phyloP scores from a whole-genome alignment of 2,797 vertebrate species.

The Streptopelia turtur region DNA sequence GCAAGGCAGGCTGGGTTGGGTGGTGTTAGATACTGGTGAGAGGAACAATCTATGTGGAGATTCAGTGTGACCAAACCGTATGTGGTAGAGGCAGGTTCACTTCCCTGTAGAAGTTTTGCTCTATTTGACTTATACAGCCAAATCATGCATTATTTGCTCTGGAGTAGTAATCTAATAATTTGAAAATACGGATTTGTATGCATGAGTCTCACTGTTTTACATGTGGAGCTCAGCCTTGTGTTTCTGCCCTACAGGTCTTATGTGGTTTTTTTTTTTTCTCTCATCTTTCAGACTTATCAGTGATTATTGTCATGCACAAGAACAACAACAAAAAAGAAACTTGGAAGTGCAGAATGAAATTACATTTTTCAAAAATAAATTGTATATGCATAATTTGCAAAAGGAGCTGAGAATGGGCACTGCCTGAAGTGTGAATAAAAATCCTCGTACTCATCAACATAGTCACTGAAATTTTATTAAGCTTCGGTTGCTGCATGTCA shows the following conservation, averaged over 20 bases:
- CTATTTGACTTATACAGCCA: background rate
- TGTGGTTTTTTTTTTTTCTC: background rate
- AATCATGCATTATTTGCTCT: background rate
- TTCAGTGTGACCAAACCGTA: background rate
- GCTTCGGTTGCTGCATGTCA: background rate
- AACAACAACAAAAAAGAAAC: background rate
- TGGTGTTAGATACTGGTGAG: background rate
- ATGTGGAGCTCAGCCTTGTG: background rate
- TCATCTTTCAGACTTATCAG: background rate
- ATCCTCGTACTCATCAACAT: background rate
- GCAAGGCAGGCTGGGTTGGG: background rate
- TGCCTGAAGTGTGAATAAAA: constrained; percentile 43
- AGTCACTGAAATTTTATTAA: constrained; percentile 46
- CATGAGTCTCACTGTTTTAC: background rate
- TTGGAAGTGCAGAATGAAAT: constrained; percentile 5
- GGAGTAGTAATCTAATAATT: background rate
- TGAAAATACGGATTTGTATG: background rate
- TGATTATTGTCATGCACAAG: background rate
- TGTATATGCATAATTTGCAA: constrained; percentile 17
- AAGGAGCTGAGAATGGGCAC: background rate
- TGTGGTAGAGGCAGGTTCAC: rapidly evolving
- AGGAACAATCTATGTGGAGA: background rate
- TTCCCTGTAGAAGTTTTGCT: background rate
- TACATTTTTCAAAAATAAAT: background rate
- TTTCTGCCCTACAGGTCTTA: background rate